Evolutionary conservation across 2,113 vertebrate genomes (phyloP), one percentile per base, ranked within the genome.

Genomic region (Pelusios castaneus): DNA sequence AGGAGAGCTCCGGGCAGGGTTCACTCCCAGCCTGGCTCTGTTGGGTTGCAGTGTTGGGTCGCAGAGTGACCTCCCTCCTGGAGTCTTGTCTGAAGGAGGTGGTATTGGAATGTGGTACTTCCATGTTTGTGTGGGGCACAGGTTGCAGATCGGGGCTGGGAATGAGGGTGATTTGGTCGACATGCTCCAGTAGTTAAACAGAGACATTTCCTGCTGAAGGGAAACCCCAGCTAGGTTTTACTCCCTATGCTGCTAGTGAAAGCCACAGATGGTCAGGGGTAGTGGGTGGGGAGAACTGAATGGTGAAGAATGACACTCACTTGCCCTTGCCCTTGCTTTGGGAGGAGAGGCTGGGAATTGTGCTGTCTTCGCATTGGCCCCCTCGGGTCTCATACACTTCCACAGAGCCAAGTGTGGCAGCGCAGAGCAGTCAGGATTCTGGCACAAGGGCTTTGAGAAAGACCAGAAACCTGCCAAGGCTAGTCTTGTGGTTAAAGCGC

Each of bases 141-240:
- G 56, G 56, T 27, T 60, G 56, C 29, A 31, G 56, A 34, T 16
- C 34, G 21, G 63, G 63, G n/a, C n/a, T 73, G n/a, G 67, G 67
- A 73, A 41, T 41, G 9, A 41, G 38, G 38, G 38, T 51, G 91
- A 56, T 94, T 86, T 89, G 73, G 49, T 83, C 38, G 12, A 16
- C 21, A 24, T 25, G 10, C 83, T 80, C 73, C 4, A 38, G 3
- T 1, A 87, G 83, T 73, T n/a, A 43, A 58, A 87, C 78, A 92
- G 27, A 58, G 87, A 9, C 43, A 1, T 17, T 94, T 92, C 94
- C 91, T 88, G 91, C 89, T 34, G 84, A 2, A 75, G 84, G 89
- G 96, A 80, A 95, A 85, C 80, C 93, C 95, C 19, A 0, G 41
- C 27, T 73, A 0, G 2, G 1, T 43, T 75, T 47, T 38, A 91